Evolutionary conservation across 1,140 invertebrate species (phyloP), one percentile per base, ranked within the genome.

Genomic region (Laodelphax striatellus): DNA sequence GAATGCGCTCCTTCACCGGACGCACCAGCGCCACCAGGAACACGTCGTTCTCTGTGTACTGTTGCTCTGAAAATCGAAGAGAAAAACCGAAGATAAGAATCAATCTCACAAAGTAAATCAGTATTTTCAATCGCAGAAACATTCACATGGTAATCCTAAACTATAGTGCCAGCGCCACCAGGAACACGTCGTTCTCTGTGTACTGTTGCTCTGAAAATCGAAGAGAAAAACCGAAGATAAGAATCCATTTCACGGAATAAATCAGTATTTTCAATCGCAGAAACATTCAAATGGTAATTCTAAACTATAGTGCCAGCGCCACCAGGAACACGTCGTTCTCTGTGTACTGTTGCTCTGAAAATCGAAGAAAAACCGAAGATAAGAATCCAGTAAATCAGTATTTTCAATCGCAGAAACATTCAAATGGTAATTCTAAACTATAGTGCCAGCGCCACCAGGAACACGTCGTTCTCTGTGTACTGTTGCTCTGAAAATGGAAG

Each of bases 381-480:
- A n/a, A n/a, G n/a, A n/a, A n/a, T n/a, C n/a, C n/a, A n/a, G n/a
- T n/a, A n/a, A n/a, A n/a, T n/a, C n/a, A n/a, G n/a, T n/a, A n/a
- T n/a, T n/a, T n/a, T n/a, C n/a, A n/a, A n/a, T n/a, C n/a, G n/a
- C n/a, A n/a, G n/a, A n/a, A n/a, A n/a, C n/a, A n/a, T n/a, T n/a
- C n/a, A n/a, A n/a, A n/a, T n/a, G n/a, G n/a, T n/a, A n/a, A n/a
- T n/a, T n/a, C n/a, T n/a, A n/a, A n/a, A n/a, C n/a, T n/a, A n/a
- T n/a, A n/a, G n/a, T n/a, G n/a, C 82, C 24, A 87, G 75, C 11
- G 82, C 85, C 13, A 87, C 79, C 54, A 90, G 82, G 52, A 89
- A 78, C 72, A 78, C 63, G 55, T 80, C 76, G 65, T 79, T 80
- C 58, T 55, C 19, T 19, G 44, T 60, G 8, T 19, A 13, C 24